These are phyloP conservation scores for Vanessa tameamea DNA, from an alignment of 1,140 invertebrate species.

Conservation along the genomic window DNA sequence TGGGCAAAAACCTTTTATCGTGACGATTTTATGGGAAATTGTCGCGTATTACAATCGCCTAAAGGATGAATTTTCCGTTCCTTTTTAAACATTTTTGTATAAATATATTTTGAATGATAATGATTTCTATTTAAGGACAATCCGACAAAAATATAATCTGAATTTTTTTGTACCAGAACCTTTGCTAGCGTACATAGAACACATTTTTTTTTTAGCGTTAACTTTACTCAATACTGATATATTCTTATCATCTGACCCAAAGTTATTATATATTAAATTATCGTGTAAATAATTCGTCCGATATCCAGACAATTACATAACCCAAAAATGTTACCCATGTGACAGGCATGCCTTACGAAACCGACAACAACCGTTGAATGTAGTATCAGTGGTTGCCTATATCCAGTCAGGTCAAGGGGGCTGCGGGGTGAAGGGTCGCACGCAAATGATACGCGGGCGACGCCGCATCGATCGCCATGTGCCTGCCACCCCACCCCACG, in stretches of 20 bases:
- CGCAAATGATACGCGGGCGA: constrained; percentile 73
- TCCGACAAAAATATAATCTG: too few relatives aligned
- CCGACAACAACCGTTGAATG: constrained; percentile 44
- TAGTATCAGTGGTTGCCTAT: constrained; percentile 47
- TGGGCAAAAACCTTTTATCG: too few relatives aligned
- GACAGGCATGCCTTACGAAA: constrained; percentile 44
- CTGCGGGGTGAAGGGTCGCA: constrained; percentile 51
- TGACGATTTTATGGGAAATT: too few relatives aligned
- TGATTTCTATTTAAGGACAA: too few relatives aligned
- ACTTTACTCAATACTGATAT: not conserved
- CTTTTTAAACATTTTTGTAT: too few relatives aligned
- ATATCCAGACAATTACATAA: constrained; percentile 22
- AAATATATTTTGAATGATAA: too few relatives aligned
- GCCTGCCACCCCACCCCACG: constrained; percentile 38
- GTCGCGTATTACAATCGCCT: too few relatives aligned
- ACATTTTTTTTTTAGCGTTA: not conserved
- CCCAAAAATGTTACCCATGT: constrained; percentile 36
- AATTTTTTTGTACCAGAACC: too few relatives aligned
- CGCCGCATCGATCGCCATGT: constrained; percentile 72
- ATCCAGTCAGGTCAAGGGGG: constrained; percentile 45
- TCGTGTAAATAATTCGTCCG: not conserved
- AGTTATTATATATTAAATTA: not conserved
- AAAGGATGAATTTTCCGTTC: too few relatives aligned
- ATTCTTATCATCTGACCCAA: not conserved
- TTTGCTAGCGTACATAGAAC: too few relatives aligned